Evolutionary conservation across 2,888 invertebrate species (phyloP).

Genomic region (Agrilus biguttatus): DNA sequence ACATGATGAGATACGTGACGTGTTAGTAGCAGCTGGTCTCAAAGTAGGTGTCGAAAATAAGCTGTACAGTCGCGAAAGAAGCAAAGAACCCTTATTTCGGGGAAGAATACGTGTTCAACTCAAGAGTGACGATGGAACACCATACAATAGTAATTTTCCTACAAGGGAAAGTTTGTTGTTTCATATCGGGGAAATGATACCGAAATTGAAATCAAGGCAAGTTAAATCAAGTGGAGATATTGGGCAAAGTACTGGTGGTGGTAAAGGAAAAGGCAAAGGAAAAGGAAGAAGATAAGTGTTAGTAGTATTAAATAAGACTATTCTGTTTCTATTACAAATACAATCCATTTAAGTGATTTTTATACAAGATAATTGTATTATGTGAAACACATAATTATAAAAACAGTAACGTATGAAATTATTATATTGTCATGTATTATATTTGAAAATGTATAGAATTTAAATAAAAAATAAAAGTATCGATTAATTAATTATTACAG

Average conservation of each 20-base stretch:
- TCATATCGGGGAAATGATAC: slow-evolving; percentile 72
- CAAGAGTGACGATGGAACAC: slow-evolving; percentile 76
- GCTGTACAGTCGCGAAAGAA: slow-evolving; percentile 77
- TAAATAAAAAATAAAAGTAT: too few species aligned
- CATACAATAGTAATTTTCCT: slow-evolving; percentile 54
- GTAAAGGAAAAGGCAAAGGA: slow-evolving; percentile 23
- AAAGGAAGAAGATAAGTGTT: slow-evolving; percentile 12
- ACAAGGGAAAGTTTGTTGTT: slow-evolving; percentile 64
- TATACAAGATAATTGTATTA: too few species aligned
- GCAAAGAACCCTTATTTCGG: slow-evolving; percentile 71
- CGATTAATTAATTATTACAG: too few species aligned
- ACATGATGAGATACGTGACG: slow-evolving; percentile 88
- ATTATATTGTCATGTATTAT: too few species aligned
- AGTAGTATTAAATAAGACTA: background rate
- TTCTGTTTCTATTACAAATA: too few species aligned
- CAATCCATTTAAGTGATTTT: too few species aligned
- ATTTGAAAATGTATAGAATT: too few species aligned
- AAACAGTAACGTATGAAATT: too few species aligned
- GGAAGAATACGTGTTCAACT: slow-evolving; percentile 89
- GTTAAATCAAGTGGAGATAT: slow-evolving; percentile 31
- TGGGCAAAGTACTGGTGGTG: slow-evolving; percentile 14
- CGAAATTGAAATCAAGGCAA: slow-evolving; percentile 75
- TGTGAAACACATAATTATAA: too few species aligned
- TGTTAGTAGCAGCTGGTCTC: slow-evolving; percentile 68
- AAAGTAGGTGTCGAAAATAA: slow-evolving; percentile 86